These are phyloP conservation scores for Tuberolachnus salignus DNA, from an alignment of 2,888 invertebrate genomes.

Conservation along the genomic window DNA sequence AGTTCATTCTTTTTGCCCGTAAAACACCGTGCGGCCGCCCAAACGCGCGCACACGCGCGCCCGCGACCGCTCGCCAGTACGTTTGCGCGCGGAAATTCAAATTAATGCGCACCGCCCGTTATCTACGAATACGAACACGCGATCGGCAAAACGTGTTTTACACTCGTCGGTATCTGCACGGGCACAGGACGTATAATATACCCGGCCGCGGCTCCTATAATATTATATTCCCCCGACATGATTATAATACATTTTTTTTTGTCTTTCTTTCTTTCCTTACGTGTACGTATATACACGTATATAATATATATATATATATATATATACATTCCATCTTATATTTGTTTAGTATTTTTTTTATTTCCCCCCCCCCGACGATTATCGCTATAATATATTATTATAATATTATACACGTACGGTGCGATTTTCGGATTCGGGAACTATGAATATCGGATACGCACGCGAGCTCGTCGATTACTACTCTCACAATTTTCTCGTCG, in stretches of 20 bases:
- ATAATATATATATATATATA: too few relatives aligned
- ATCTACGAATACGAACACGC: conserved; percentile 49
- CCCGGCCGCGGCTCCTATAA: too few relatives aligned
- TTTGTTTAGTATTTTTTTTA: neutral
- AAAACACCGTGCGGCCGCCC: neutral
- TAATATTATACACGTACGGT: too few relatives aligned
- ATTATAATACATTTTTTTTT: neutral
- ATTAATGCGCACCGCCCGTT: conserved; percentile 46
- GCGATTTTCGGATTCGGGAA: too few relatives aligned
- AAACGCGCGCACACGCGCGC: neutral
- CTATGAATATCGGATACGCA: too few relatives aligned
- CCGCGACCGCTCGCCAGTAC: neutral
- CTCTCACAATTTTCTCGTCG: too few relatives aligned
- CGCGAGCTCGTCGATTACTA: too few relatives aligned
- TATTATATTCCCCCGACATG: neutral
- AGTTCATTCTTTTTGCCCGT: conserved; percentile 20
- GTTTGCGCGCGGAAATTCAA: conserved; percentile 46
- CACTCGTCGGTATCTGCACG: neutral
- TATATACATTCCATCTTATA: neutral
- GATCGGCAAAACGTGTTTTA: conserved; percentile 52
- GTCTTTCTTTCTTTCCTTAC: too few relatives aligned
- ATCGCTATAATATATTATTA: too few relatives aligned
- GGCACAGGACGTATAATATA: neutral
- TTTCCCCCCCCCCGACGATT: too few relatives aligned
- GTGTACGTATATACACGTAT: too few relatives aligned